Base-by-base conservation (phyloP, 1,140 invertebrate species). In the Lasioglossum baleicum region DNA sequence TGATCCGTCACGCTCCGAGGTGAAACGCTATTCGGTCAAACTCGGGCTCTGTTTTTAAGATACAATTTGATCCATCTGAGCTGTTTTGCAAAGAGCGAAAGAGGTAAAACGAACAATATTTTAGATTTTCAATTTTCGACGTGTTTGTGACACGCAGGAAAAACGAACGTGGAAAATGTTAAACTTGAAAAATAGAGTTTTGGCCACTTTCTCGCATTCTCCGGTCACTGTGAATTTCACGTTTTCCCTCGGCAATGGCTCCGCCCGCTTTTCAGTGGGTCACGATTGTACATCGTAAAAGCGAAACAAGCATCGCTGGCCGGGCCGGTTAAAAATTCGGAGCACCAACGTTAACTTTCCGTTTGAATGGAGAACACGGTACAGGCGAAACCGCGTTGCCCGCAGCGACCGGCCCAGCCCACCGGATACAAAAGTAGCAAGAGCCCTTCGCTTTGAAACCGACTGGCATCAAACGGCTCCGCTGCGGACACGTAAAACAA, bases 231-330 rank as follows among this genome's bases (percentile, higher is more conserved):
- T 26, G 68, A 70, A 31, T 58, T 53, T 17, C 7, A 31, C 7
- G 68, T 4, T 10, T 2, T 35, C 15, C 11, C n/a, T 20, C 44
- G 48, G 48, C 51, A 40, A 44, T 44, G 40, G 17, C 26, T 3
- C 42, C 40, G 20, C 20, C 51, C 31, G 61, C 13, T 58, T 44
- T 58, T 67, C 64, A 75, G 51, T 60, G 31, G 73, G n/a, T 75
- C 73, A 64, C 64, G 64, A 31, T n/a, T n/a, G n/a, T 67, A 58
- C n/a, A 40, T 26, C 48, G 73, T 64, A 75, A 75, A 75, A 75
- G 48, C 35, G 26, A 13, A 56, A 65, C 72, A 48, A 40, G 20
- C 31, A n/a, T 65, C 20, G 53, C 61, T n/a, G 20, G 26, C 67
- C 31, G 58, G 60, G 8, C 11, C 60, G 20, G 31, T 75, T 65